Conservation (phyloP, 2,888 invertebrate species). For the Hedychridium roseum region DNA sequence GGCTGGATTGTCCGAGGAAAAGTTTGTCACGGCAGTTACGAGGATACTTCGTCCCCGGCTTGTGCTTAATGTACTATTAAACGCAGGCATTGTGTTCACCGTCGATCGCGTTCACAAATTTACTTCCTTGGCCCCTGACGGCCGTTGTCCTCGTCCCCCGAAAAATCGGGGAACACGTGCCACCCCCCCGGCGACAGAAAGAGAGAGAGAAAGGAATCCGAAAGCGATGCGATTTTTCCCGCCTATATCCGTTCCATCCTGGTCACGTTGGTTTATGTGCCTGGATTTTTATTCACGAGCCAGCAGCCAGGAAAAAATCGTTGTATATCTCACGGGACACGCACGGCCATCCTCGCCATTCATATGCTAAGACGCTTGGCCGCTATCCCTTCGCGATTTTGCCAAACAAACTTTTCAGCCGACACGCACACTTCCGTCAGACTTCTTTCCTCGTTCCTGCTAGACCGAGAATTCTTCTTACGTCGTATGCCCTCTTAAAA, state of each 20-base stretch:
- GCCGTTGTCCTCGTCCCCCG: slow-evolving; percentile 27
- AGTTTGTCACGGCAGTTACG: slow-evolving; percentile 34
- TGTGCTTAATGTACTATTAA: slow-evolving; percentile 62
- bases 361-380: slow-evolving; percentile 40
- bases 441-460: too few relatives aligned
- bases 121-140: slow-evolving; percentile 46
- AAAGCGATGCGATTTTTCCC: slow-evolving; percentile 49
- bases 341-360: slow-evolving; percentile 26
- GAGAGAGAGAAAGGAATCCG: slow-evolving; percentile 40
- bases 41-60: slow-evolving; percentile 3
- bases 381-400: slow-evolving; percentile 26
- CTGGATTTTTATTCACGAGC: slow-evolving; percentile 18
- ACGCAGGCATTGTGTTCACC: slow-evolving; percentile 57
- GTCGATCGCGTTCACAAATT: slow-evolving; percentile 56
- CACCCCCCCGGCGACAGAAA: slow-evolving; percentile 22
- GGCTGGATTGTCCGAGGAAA: slow-evolving; percentile 21
- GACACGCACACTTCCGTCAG: too few relatives aligned
- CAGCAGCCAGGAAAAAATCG: slow-evolving; percentile 12
- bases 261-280: slow-evolving; percentile 5
- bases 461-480: too few relatives aligned
- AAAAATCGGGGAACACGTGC: slow-evolving; percentile 45
- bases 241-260: slow-evolving; percentile 33
- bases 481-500: too few relatives aligned
- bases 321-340: slow-evolving; percentile 11
- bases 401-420: slow-evolving; percentile 28